Conservation (phyloP, 2,888 invertebrate species). For the Maniola hyperantus region DNA sequence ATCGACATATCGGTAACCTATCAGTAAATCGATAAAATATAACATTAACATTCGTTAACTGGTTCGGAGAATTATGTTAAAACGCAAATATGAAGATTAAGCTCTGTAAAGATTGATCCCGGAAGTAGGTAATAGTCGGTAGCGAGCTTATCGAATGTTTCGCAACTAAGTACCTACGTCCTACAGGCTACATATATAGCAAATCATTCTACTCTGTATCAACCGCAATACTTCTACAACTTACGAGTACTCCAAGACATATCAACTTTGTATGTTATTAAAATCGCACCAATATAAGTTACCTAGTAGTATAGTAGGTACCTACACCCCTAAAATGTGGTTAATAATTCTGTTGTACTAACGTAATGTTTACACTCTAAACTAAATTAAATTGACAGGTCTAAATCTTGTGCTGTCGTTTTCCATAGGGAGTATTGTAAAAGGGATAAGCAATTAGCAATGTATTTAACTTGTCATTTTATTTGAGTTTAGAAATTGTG, state of each 20-base stretch:
- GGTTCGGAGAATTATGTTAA: constrained; percentile 39
- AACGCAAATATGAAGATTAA: constrained; percentile 30
- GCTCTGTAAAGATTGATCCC: constrained; percentile 26
- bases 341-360: no score
- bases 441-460: no score
- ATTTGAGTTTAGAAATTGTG: no score
- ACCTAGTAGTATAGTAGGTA: no score
- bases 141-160: constrained; percentile 15
- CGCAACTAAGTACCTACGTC: no score
- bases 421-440: no score
- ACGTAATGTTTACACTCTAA: no score
- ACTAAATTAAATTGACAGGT: no score
- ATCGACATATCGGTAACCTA: constrained; percentile 42
- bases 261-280: neutral
- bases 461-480: no score
- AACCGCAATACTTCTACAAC: neutral
- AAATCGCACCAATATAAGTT: neutral
- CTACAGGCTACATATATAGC: no score
- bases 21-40: constrained; percentile 40
- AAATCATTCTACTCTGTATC: neutral
- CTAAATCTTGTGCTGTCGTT: no score
- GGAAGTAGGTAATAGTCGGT: constrained; percentile 36
- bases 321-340: no score
- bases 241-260: neutral
- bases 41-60: constrained; percentile 41